These are phyloP conservation scores for Trachops cirrhosus DNA, from an alignment of 2,797 vertebrate species.

Conservation along the genomic window DNA sequence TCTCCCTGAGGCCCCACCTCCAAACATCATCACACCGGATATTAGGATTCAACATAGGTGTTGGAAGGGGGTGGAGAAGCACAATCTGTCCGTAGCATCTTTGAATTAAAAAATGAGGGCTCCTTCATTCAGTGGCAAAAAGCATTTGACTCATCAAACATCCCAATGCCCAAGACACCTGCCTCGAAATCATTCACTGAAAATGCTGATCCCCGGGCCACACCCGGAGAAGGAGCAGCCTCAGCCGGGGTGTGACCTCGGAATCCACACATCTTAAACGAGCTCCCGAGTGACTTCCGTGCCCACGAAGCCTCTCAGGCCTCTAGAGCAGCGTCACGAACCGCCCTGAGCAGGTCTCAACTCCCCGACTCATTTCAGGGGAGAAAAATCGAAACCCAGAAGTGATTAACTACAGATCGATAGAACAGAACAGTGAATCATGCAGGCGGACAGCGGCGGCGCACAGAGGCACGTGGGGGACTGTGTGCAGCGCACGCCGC, in stretches of 20 bases:
- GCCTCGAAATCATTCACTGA: background rate
- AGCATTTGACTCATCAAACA: background rate
- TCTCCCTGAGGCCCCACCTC: background rate
- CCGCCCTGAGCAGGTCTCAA: background rate
- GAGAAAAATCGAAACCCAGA: slow-evolving; percentile 38
- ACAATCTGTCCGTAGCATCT: background rate
- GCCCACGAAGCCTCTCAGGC: background rate
- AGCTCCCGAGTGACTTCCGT: background rate
- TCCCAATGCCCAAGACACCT: background rate
- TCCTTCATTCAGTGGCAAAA: background rate
- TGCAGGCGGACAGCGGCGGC: background rate
- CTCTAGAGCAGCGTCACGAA: background rate
- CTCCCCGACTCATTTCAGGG: background rate
- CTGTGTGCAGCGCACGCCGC: accelerated
- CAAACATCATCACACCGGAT: background rate
- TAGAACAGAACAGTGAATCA: slow-evolving; percentile 6
- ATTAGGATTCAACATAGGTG: background rate
- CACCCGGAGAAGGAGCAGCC: background rate
- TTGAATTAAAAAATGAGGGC: background rate
- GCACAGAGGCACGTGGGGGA: accelerated
- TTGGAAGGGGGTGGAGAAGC: accelerated
- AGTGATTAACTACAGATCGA: slow-evolving; percentile 54
- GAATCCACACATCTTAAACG: background rate
- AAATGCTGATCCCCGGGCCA: background rate
- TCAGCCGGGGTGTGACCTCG: accelerated